Evolutionary conservation across 2,113 vertebrate species (phyloP), one percentile per base, ranked within the genome.

Genomic region (Gymnarchus niloticus): DNA sequence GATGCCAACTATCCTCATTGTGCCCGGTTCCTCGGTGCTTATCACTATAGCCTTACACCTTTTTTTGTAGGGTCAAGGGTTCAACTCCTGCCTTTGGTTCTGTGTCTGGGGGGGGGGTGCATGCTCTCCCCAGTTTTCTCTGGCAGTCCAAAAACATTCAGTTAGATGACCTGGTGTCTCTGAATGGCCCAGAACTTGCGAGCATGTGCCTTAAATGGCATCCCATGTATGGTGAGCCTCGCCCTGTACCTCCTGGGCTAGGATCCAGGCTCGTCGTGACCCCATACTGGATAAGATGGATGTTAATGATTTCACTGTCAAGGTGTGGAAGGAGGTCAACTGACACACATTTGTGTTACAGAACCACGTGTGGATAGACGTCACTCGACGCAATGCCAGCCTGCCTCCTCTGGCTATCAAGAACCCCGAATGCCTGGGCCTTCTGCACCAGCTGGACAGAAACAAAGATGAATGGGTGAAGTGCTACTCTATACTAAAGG

Each of bases 281-380:
- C 37, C 61, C 37, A 14, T 19, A 69, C 61, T 69, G 61, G 12
- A 37, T 19, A 69, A 69, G 28, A 37, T 69, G 33, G 17, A 41
- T 19, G 65, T 17, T 14, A 41, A 73, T 37, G 33, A 41, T 73
- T 33, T 73, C 19, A 9, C 33, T 73, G 14, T 73, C 33, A 17
- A 14, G 33, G 12, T 17, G 17, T 73, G 65, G 65, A n/a, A n/a
- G n/a, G n/a, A n/a, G n/a, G n/a, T n/a, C n/a, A n/a, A n/a, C 65
- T 73, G 65, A 41, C 33, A 2, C 6, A 41, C 10, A 48, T 51
- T 33, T 61, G 28, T 46, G 25, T 90, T 91, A 28, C 88, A 99
- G 97, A 96, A 93, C 86, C 97, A 98, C 0, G 95, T 98, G 85
- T 98, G 97, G 97, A 95, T 97, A 87, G 96, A 98, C 25, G 96